A percentile compares a stretch with the other conserved stretches of the same genome.
Conservation (phyloP, 2,797 vertebrate species). For the Sebastes flavidus region DNA sequence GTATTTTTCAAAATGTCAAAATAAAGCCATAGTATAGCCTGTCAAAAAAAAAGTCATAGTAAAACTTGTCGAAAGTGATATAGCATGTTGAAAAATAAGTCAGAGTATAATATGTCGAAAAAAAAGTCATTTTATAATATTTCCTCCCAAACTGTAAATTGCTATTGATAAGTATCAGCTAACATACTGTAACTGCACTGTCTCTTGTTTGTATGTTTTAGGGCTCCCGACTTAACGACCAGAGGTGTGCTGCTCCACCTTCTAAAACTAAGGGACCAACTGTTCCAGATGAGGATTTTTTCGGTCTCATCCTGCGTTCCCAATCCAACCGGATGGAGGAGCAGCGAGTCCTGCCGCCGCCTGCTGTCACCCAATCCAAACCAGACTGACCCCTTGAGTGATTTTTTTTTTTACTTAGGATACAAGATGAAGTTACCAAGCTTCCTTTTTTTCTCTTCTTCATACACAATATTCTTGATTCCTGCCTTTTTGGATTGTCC, state of each 20-base stretch:
- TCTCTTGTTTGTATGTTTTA: slow-evolving; percentile 51
- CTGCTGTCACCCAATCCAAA: slow-evolving; percentile 66
- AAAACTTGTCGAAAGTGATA: too few relatives aligned
- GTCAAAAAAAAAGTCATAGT: too few relatives aligned
- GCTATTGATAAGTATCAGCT: background rate
- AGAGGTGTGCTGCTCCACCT: slow-evolving; percentile 90
- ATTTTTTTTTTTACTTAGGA: background rate
- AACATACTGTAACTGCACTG: background rate
- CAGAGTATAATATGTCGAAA: too few relatives aligned
- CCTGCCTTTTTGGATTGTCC: slow-evolving; percentile 12
- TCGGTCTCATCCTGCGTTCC: slow-evolving; percentile 93
- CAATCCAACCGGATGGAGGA: slow-evolving; percentile 97
- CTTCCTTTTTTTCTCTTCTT: background rate
- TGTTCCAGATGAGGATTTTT: slow-evolving; percentile 95
- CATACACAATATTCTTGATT: background rate
- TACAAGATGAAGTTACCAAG: slow-evolving; percentile 29
- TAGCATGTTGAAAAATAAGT: too few relatives aligned
- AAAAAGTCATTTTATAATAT: too few relatives aligned
- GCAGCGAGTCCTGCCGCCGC: slow-evolving; percentile 89
- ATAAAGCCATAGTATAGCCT: too few relatives aligned
- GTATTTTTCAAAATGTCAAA: too few relatives aligned
- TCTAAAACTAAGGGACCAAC: slow-evolving; percentile 86
- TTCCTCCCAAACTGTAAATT: background rate
- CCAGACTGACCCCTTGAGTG: slow-evolving; percentile 70
- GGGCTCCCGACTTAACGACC: slow-evolving; percentile 95